These are phyloP conservation scores for Podarcis cretensis DNA, from an alignment of 2,113 vertebrate genomes.

Conservation along the genomic window DNA sequence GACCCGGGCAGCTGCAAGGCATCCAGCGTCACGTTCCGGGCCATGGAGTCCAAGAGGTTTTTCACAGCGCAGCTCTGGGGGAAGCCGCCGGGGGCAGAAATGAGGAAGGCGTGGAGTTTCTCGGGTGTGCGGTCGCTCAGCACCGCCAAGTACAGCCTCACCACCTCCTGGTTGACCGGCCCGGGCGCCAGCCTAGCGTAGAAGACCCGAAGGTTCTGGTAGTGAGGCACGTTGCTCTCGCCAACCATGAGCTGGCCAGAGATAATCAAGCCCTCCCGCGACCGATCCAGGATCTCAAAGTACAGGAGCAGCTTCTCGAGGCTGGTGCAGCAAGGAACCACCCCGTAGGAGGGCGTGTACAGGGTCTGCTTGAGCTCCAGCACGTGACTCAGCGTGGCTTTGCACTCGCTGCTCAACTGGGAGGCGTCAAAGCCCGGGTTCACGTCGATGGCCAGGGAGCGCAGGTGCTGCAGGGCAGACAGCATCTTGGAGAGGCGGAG, in stretches of 20 bases:
- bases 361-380: conserved; percentile 92
- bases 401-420: conserved; percentile 88
- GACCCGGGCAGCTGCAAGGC: conserved; percentile 92
- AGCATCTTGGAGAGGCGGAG: conserved; percentile 90
- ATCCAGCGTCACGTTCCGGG: conserved; percentile 84
- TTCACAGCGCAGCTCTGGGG: conserved; percentile 86
- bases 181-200: conserved; percentile 93
- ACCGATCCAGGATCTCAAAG: conserved; percentile 92
- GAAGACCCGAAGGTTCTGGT: conserved; percentile 92
- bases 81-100: conserved; percentile 90
- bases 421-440: conserved; percentile 85
- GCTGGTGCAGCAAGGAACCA: conserved; percentile 92
- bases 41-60: conserved; percentile 89
- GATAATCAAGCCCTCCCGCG: conserved; percentile 87
- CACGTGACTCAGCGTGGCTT: conserved; percentile 87
- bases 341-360: conserved; percentile 89
- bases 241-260: conserved; percentile 95
- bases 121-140: conserved; percentile 92
- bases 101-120: conserved; percentile 89
- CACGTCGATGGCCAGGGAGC: conserved; percentile 90
- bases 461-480: conserved; percentile 82
- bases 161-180: conserved; percentile 93
- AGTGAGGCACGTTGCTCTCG: conserved; percentile 97
- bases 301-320: conserved; percentile 92
- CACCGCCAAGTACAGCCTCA: conserved; percentile 93